Percentiles rank a stretch among this genome's conserved stretches.
Evolutionary conservation across 2,888 invertebrate species (phyloP).

Genomic region (Rhamnusium bicolor): DNA sequence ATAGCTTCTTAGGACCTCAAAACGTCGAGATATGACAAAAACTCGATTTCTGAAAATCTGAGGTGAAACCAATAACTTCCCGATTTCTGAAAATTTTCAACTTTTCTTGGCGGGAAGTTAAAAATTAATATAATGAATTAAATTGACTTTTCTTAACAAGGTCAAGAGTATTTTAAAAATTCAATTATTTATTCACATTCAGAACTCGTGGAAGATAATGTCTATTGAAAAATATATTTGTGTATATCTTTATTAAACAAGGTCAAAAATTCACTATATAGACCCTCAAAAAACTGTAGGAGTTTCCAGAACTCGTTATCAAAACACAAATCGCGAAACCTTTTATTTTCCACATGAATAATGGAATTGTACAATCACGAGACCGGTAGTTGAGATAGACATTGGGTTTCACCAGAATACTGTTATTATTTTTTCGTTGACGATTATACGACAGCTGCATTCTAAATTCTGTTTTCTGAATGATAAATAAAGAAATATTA

Average conservation of each 20-base stretch:
- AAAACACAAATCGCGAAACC: neutral
- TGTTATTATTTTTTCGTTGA: neutral
- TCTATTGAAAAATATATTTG: neutral
- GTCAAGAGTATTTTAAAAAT: slow-evolving; percentile 7
- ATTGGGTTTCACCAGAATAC: too few species aligned
- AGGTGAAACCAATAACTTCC: too few species aligned
- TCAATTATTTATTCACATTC: neutral
- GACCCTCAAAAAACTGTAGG: neutral
- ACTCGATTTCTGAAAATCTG: too few species aligned
- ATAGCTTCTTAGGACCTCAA: too few species aligned
- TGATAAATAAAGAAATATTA: slow-evolving; percentile 16
- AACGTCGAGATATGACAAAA: too few species aligned
- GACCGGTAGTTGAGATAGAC: neutral
- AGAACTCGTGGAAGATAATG: neutral
- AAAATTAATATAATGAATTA: too few species aligned
- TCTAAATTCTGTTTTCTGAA: neutral
- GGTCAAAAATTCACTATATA: neutral
- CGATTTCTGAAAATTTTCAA: too few species aligned
- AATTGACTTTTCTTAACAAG: neutral
- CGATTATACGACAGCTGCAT: slow-evolving; percentile 7
- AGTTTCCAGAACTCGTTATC: neutral
- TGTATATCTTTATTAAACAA: neutral
- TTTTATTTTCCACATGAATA: slow-evolving; percentile 2
- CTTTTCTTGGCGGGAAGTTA: too few species aligned
- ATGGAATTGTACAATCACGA: slow-evolving; percentile 15